Base-by-base conservation (phyloP, 2,888 invertebrate species). In the Caenorhabditis uteleia region DNA sequence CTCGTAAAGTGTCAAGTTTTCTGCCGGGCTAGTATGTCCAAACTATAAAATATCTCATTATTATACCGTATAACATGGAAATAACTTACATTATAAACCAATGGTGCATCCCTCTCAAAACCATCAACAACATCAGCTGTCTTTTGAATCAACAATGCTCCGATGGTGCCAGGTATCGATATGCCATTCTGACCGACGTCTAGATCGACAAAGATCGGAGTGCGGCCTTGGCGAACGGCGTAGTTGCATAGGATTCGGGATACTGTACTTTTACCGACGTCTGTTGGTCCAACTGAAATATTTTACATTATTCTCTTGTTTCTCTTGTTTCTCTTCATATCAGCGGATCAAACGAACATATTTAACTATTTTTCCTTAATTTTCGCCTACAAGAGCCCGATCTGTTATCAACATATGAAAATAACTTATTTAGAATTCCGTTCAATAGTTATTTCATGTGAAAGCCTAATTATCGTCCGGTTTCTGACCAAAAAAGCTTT, bases 221-320 rank as follows among this genome's bases (percentile, higher is more conserved):
- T 83, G 34, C 87, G 74, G 2, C 86, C 86, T 87, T 92, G 89
- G 66, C 97, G 87, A 0, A 95, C 95, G 0, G 93, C 95, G 84
- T 97, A 98, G 85, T 98, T 98, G 0, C 95, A 86, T 6, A 98
- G 86, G 68, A 98, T 88, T 65, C 90, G 88, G 54, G 91, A 90
- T 2, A 98, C 84, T 0, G 97, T 95, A 0, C 92, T 92, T 85
- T 98, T 98, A 18, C 98, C 98, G 1, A 97, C 97, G 84, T 97
- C 97, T 34, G 89, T 89, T 0, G 97, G 97, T 0, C 98, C 83
- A 16, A 72, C 72, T 70, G 58, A 36, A 61, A 27, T 16, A 14
- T 47, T 39, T 29, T 29, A 29, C 31, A 7, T n/a, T 38, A 38
- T 16, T n/a, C n/a, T 31, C 10, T 10, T 31, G 31, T 12, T 10